Percentiles rank a stretch among this genome's conserved stretches.
These are phyloP conservation scores for Amphimedon queenslandica DNA, from an alignment of 37 sponge, comb jelly and placozoan genomes.

Conservation along the genomic window DNA sequence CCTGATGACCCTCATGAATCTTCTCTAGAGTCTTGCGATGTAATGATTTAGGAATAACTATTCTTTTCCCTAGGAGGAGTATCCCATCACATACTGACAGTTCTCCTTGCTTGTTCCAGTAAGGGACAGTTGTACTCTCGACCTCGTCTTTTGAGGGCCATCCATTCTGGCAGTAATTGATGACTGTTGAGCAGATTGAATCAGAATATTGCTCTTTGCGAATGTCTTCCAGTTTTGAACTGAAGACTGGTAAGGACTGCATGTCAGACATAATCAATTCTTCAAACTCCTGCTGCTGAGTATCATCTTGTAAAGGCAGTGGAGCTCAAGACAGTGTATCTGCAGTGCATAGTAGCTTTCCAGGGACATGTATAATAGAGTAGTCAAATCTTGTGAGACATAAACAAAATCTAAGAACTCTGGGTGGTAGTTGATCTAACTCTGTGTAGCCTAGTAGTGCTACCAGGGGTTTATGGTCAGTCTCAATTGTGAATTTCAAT, in stretches of 20 bases:
- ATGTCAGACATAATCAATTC: not conserved
- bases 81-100: conserved; percentile 5
- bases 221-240: conserved; percentile 7
- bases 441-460: conserved; percentile 1
- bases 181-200: conserved; percentile 4
- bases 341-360: not conserved
- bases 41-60: conserved; percentile 5
- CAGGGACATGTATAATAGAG: not conserved
- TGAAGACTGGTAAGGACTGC: conserved; percentile 9
- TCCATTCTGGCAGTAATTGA: conserved; percentile 5
- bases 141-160: conserved; percentile 5
- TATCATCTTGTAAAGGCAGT: not conserved
- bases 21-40: conserved; percentile 5
- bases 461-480: conserved; percentile 9
- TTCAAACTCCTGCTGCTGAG: not conserved
- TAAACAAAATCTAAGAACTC: not conserved
- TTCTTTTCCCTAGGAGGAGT: conserved; percentile 2
- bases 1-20: conserved; percentile 28
- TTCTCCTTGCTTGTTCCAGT: conserved; percentile 7
- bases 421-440: conserved; percentile 3
- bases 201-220: conserved; percentile 10
- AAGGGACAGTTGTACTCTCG: not conserved
- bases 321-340: not conserved
- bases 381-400: not conserved
- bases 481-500: not conserved